A percentile compares a stretch with the other conserved stretches of the same genome.
Evolutionary conservation across 2,888 invertebrate genomes (phyloP).

Genomic region (Drosophila stalkeri): DNA sequence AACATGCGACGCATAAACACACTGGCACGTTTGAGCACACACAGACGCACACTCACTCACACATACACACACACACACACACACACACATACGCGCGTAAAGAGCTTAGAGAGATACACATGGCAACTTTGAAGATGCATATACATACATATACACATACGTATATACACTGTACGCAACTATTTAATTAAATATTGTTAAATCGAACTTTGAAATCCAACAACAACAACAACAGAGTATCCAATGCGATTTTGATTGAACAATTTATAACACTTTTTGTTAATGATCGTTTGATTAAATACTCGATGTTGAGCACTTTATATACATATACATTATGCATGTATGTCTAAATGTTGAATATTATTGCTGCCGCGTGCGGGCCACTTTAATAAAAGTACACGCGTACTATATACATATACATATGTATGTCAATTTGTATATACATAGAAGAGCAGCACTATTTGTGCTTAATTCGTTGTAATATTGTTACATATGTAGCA

Average conservation of each 20-base stretch:
- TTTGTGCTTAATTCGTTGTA: slow-evolving; percentile 55
- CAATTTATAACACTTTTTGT: slow-evolving; percentile 37
- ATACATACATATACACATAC: slow-evolving; percentile 6
- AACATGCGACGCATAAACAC: slow-evolving; percentile 58
- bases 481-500: slow-evolving; percentile 58
- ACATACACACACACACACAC: slow-evolving; percentile 25
- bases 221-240: slow-evolving; percentile 50
- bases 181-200: slow-evolving; percentile 65
- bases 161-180: slow-evolving; percentile 44
- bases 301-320: slow-evolving; percentile 22
- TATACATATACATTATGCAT: neutral
- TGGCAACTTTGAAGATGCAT: slow-evolving; percentile 29
- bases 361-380: slow-evolving; percentile 12
- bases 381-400: slow-evolving; percentile 19
- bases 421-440: slow-evolving; percentile 21
- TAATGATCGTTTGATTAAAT: slow-evolving; percentile 37
- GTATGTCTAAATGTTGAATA: slow-evolving; percentile 3
- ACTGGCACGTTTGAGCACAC: slow-evolving; percentile 28
- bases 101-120: slow-evolving; percentile 59
- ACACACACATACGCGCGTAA: slow-evolving; percentile 33
- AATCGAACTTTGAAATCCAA: slow-evolving; percentile 28
- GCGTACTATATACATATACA: neutral
- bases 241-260: slow-evolving; percentile 23
- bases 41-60: slow-evolving; percentile 39
- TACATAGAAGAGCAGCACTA: slow-evolving; percentile 32